phyloP scores from a whole-genome alignment of 1,140 invertebrate species.

The Drosophila subobscura region DNA sequence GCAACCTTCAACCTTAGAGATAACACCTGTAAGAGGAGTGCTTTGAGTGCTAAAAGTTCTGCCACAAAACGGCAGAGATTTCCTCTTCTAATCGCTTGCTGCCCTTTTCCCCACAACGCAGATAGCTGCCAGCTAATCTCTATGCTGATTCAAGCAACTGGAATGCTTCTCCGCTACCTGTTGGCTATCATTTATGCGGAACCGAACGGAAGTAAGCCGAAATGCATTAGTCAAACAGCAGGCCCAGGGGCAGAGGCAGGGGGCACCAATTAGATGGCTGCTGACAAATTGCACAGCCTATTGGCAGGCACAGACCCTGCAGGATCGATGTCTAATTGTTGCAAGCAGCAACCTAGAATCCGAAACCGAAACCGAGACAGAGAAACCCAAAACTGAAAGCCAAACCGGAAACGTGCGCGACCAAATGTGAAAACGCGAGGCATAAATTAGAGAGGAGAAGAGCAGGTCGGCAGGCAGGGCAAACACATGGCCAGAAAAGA shows the following conservation, averaged over 20 bases:
- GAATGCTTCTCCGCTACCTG: conserved; percentile 58
- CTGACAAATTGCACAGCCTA: conserved; percentile 82
- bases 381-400: conserved; percentile 12
- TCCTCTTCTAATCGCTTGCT: conserved; percentile 6
- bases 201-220: conserved; percentile 68
- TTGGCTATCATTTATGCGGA: conserved; percentile 50
- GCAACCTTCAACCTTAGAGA: not conserved
- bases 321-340: conserved; percentile 44
- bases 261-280: conserved; percentile 74
- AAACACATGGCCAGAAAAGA: conserved; percentile 14
- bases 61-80: not conserved
- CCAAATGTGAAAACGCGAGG: conserved; percentile 77
- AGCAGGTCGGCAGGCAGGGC: conserved; percentile 7
- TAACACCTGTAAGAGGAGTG: too few relatives aligned
- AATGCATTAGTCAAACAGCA: conserved; percentile 76
- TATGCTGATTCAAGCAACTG: conserved; percentile 46
- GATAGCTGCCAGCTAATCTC: conserved; percentile 16
- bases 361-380: conserved; percentile 2
- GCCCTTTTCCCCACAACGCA: conserved; percentile 1
- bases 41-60: too few relatives aligned
- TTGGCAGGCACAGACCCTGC: conserved; percentile 52
- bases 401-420: conserved; percentile 73
- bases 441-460: conserved; percentile 66
- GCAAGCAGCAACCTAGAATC: conserved; percentile 7
- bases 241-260: conserved; percentile 50